Evolutionary conservation across 53 echinoderm and acorn worm species (phyloP), one percentile per base, ranked within the genome.

Genomic region (Mesocentrotus franciscanus): DNA sequence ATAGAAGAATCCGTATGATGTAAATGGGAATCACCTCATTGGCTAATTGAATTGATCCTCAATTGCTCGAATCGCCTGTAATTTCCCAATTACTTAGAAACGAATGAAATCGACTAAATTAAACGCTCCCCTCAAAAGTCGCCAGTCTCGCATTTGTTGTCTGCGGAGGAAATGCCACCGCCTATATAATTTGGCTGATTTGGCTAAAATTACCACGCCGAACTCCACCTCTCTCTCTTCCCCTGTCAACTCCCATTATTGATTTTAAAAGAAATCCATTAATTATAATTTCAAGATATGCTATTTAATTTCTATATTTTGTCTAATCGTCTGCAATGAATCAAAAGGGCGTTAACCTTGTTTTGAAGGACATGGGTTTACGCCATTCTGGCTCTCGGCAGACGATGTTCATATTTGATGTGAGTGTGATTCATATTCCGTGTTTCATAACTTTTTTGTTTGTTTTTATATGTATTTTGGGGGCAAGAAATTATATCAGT

Each of bases 31-130:
- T 91, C 91, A 10, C 91, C 66, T 39, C 91, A 66, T 24, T 26
- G 34, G 15, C 62, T 91, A 91, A 91, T 91, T 91, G 26, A 35
- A 91, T 91, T 61, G 91, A 66, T 61, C 10, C 64, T 35, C 91
- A 91, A 91, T 91, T 91, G 66, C 91, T 24, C 8, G 14, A 64
- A 91, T 61, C 20, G 91, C 36, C 90, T 91, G 36, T 66, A 90
- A 90, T 90, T 90, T 59, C 14, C 90, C 90, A 90, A 90, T 90
- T 90, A 90, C 90, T n/a, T 58, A 61, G 66, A 91, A 91, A 18
- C 36, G 66, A 22, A 17, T 91, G 91, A 39, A 66, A 91, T 58
- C 58, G 20, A 27, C 26, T 57, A 56, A 85, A 24, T 49, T 49
- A 49, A 49, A 49, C 56, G 58, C 58, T 27, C 56, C 58, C 58